phyloP scores from a whole-genome alignment of 2,888 invertebrate species.

The Epirrita christyi region DNA sequence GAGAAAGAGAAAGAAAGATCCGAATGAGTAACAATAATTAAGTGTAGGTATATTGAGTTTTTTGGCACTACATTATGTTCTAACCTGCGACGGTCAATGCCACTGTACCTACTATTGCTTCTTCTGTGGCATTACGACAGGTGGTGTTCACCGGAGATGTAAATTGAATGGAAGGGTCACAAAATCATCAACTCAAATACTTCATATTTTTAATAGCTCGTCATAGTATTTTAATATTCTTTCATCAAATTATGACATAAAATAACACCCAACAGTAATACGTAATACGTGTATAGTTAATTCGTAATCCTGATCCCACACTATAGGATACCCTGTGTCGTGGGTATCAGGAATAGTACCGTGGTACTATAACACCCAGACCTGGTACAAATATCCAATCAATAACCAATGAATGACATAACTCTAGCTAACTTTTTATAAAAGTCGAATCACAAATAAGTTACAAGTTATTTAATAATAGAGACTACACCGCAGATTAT shows the following conservation, averaged over 20 bases:
- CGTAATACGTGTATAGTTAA: not conserved
- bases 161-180: slow-evolving; percentile 49
- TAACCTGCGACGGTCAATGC: slow-evolving; percentile 61
- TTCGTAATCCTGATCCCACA: too few species aligned
- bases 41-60: slow-evolving; percentile 35
- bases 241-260: too few species aligned
- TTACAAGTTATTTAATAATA: too few species aligned
- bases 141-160: slow-evolving; percentile 54
- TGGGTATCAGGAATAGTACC: too few species aligned
- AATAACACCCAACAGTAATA: too few species aligned
- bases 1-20: slow-evolving; percentile 22
- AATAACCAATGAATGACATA: not conserved
- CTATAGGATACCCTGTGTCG: too few species aligned
- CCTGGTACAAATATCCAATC: too few species aligned
- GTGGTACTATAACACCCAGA: too few species aligned
- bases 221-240: not conserved
- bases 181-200: slow-evolving; percentile 2
- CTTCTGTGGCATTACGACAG: slow-evolving; percentile 51
- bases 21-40: slow-evolving; percentile 17
- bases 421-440: not conserved
- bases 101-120: slow-evolving; percentile 34
- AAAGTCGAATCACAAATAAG: not conserved
- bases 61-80: slow-evolving; percentile 38
- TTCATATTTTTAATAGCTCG: not conserved
- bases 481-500: too few species aligned